Conservation (phyloP, 2,888 invertebrate genomes). For the Serripes groenlandicus region DNA sequence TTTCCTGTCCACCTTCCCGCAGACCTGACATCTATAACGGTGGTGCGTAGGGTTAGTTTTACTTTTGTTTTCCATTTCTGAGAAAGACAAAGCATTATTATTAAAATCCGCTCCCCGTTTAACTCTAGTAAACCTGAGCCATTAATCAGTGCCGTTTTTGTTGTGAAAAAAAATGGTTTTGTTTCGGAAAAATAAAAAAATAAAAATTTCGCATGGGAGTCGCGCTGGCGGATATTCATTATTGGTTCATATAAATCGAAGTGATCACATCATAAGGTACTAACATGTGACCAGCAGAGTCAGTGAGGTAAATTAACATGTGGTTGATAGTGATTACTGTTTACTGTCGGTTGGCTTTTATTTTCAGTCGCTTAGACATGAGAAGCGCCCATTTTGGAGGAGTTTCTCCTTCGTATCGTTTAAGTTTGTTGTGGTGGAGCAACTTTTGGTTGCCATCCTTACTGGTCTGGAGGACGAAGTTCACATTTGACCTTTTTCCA, state of each 20-base stretch:
- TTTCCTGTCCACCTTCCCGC: not conserved
- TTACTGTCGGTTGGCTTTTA: not conserved
- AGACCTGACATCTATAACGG: not conserved
- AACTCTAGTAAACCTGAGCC: not conserved
- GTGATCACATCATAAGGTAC: not conserved
- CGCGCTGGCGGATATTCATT: not conserved
- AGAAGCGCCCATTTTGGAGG: not conserved
- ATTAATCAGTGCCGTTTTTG: not conserved
- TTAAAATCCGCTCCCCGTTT: too few relatives aligned
- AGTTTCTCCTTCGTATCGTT: not conserved
- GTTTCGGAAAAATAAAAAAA: not conserved
- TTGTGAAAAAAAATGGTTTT: not conserved
- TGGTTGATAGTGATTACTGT: not conserved
- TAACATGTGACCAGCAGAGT: not conserved
- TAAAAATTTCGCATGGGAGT: not conserved
- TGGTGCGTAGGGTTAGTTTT: not conserved
- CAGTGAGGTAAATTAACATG: not conserved
- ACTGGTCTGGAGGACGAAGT: not conserved
- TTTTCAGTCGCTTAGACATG: not conserved
- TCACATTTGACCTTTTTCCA: not conserved
- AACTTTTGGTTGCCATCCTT: not conserved
- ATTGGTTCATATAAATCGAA: not conserved
- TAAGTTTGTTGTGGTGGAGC: slow-evolving; percentile 6
- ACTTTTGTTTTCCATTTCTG: not conserved
- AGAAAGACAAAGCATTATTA: not conserved